These are phyloP conservation scores for Triplophysa rosa DNA, from an alignment of 2,113 vertebrate genomes.

Conservation along the genomic window DNA sequence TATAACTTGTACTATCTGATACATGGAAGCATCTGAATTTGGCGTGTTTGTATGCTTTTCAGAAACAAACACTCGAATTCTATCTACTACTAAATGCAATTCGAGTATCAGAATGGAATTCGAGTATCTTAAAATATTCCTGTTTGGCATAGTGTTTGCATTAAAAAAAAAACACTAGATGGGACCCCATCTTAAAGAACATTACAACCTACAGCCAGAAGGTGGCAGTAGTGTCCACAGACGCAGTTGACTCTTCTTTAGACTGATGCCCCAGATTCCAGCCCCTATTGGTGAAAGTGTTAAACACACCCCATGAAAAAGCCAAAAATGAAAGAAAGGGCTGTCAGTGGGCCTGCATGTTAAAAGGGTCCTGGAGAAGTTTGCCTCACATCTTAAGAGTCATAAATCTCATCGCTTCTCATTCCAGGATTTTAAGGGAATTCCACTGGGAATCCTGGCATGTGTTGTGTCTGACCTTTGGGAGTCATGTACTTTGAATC, in stretches of 20 bases:
- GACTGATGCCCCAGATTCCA: conserved; percentile 45
- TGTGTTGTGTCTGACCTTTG: conserved; percentile 78
- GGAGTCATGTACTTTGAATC: conserved; percentile 73
- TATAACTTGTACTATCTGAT: conserved; percentile 23
- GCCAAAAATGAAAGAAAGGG: conserved; percentile 55
- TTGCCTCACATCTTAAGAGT: conserved; percentile 56
- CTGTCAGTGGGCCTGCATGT: conserved; percentile 64
- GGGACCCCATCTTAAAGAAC: conserved; percentile 1
- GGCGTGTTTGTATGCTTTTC: too few relatives aligned
- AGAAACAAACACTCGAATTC: background rate
- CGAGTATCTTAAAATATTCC: background rate
- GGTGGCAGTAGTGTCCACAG: conserved; percentile 78
- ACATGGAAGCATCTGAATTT: background rate
- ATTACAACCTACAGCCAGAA: conserved; percentile 59
- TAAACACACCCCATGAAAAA: conserved; percentile 45
- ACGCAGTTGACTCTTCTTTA: conserved; percentile 50
- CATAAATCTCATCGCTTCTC: conserved; percentile 78
- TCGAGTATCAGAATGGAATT: background rate
- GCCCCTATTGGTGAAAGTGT: conserved; percentile 38
- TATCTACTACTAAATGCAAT: background rate
- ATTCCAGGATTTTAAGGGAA: conserved; percentile 72
- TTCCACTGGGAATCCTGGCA: conserved; percentile 78
- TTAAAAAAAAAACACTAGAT: conserved; percentile 4
- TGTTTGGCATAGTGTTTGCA: conserved; percentile 10
- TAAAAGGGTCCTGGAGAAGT: conserved; percentile 70